A percentile compares a stretch with the other conserved stretches of the same genome.
phyloP scores from a whole-genome alignment of 2,888 invertebrate genomes.

The Drosophila fungiperda region DNA sequence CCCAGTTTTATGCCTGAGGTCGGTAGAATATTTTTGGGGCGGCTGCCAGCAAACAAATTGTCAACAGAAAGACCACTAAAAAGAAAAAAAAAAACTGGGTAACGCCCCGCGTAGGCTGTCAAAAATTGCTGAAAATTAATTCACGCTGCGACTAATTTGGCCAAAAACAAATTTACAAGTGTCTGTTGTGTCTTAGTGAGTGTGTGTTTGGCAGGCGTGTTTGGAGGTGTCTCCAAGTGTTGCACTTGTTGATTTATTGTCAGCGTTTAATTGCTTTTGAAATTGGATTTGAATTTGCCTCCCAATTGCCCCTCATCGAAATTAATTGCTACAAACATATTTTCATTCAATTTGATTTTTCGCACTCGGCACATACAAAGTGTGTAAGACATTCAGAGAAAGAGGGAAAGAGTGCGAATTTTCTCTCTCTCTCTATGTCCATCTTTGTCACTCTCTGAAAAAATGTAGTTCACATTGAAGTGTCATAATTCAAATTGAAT shows the following conservation, averaged over 20 bases:
- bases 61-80: slow-evolving; percentile 50
- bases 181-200: slow-evolving; percentile 17
- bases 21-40: slow-evolving; percentile 63
- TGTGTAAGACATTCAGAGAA: background rate
- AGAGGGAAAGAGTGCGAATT: background rate
- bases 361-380: slow-evolving; percentile 49
- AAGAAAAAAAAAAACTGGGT: slow-evolving; percentile 23
- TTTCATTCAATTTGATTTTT: slow-evolving; percentile 75
- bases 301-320: slow-evolving; percentile 15
- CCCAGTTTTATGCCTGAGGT: slow-evolving; percentile 34
- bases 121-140: slow-evolving; percentile 63
- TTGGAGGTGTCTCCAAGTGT: slow-evolving; percentile 68
- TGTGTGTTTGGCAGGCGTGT: slow-evolving; percentile 52
- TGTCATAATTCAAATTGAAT: slow-evolving; percentile 80
- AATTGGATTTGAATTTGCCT: slow-evolving; percentile 70
- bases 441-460: slow-evolving; percentile 5
- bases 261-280: slow-evolving; percentile 80
- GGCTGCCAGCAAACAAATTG: slow-evolving; percentile 61
- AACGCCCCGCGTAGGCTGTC: slow-evolving; percentile 61
- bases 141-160: slow-evolving; percentile 72
- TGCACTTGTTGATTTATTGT: slow-evolving; percentile 81
- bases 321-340: slow-evolving; percentile 73
- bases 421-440: background rate
- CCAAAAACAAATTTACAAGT: slow-evolving; percentile 50
- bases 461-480: slow-evolving; percentile 77